Conservation (phyloP, 1,140 invertebrate species). For the Papilio polytes region DNA sequence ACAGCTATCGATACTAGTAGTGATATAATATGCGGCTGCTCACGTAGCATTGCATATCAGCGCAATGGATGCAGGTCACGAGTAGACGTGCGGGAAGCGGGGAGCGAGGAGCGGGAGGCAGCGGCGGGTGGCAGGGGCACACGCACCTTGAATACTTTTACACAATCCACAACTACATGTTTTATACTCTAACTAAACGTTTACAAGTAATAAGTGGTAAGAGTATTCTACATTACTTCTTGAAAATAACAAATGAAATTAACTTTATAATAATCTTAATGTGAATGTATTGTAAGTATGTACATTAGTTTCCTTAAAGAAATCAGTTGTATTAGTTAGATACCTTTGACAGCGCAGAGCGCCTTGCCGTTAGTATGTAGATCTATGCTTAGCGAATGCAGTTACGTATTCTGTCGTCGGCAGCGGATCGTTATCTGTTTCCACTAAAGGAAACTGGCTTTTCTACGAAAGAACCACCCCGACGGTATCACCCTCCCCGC, state of each 20-base stretch:
- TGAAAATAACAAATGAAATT: background rate
- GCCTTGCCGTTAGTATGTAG: conserved; percentile 70
- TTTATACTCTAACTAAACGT: background rate
- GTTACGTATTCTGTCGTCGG: conserved; percentile 82
- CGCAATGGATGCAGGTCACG: conserved; percentile 65
- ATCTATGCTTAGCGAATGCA: conserved; percentile 77
- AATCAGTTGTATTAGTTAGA: conserved; percentile 73
- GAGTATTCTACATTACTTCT: too few species aligned
- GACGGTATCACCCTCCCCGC: conserved; percentile 58
- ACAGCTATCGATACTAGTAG: background rate
- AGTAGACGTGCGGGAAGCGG: conserved; percentile 32
- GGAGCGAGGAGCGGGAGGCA: background rate
- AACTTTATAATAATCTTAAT: background rate
- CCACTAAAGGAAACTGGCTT: conserved; percentile 83
- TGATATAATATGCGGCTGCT: conserved; percentile 8
- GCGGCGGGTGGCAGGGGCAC: background rate
- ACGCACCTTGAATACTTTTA: conserved; percentile 34
- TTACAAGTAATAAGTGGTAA: too few species aligned
- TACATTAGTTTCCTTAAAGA: conserved; percentile 55
- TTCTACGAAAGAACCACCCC: conserved; percentile 79
- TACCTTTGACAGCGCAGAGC: conserved; percentile 70
- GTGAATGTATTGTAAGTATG: conserved; percentile 37
- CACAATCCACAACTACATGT: background rate
- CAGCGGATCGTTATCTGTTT: conserved; percentile 83
- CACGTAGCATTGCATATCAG: conserved; percentile 46